These are phyloP conservation scores for Leptestheria dahalacensis DNA, from an alignment of 1,140 invertebrate genomes.

Conservation along the genomic window DNA sequence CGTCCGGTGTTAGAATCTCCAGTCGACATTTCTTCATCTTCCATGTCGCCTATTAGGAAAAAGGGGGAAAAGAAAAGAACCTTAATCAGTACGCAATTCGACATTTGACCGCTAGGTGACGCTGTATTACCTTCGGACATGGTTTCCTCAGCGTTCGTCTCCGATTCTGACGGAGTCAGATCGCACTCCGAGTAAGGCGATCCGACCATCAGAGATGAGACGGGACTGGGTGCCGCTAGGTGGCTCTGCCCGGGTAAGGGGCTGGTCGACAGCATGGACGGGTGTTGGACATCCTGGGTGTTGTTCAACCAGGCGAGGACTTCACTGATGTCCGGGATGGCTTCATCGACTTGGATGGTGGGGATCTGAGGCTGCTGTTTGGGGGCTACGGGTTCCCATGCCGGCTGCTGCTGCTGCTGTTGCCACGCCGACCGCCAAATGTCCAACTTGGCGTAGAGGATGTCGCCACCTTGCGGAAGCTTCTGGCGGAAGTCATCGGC, in stretches of 20 bases:
- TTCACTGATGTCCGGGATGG: conserved; percentile 23
- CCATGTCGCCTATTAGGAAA: neutral
- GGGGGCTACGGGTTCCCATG: conserved; percentile 20
- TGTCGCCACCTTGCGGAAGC: conserved; percentile 64
- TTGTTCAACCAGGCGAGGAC: conserved; percentile 16
- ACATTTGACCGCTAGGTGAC: neutral
- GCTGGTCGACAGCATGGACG: neutral
- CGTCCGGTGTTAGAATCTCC: neutral
- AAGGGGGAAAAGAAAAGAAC: neutral
- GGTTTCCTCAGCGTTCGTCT: conserved; percentile 8
- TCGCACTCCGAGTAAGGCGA: conserved; percentile 9
- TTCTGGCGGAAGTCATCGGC: conserved; percentile 72
- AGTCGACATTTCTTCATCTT: neutral
- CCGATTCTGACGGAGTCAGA: conserved; percentile 10
- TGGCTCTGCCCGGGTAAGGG: neutral
- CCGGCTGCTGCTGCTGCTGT: conserved; percentile 12
- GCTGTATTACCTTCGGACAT: neutral
- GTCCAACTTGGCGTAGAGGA: conserved; percentile 71
- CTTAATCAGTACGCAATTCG: neutral
- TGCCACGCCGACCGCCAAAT: conserved; percentile 70
- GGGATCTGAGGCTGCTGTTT: conserved; percentile 25
- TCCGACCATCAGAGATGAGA: neutral
- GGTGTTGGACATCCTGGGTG: conserved; percentile 13
- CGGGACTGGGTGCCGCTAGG: conserved; percentile 9
- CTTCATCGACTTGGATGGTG: conserved; percentile 20